Conservation (phyloP, 2,797 vertebrate species). For the Pseudopleuronectes americanus region DNA sequence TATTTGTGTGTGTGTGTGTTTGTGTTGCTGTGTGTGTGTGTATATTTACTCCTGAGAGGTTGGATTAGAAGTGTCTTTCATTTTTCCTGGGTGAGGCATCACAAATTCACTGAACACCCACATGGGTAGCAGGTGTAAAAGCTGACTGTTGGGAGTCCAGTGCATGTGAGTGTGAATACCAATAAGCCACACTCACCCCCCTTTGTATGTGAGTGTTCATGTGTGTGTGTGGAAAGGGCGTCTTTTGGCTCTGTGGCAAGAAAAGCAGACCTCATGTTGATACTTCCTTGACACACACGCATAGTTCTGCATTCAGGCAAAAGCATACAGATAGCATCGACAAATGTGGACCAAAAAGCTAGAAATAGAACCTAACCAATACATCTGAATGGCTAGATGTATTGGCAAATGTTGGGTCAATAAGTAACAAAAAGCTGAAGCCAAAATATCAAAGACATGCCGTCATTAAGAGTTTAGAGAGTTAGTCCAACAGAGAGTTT, state of each 20-base stretch:
- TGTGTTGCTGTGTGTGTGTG: conserved; percentile 1
- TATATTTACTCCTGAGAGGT: conserved; percentile 30
- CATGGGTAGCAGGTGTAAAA: conserved; percentile 52
- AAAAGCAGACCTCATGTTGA: too few species aligned
- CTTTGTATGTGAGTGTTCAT: background rate
- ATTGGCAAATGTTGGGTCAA: background rate
- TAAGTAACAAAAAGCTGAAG: too few species aligned
- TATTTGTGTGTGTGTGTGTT: too few species aligned
- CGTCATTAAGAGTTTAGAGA: too few species aligned
- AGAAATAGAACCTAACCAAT: too few species aligned
- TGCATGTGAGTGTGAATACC: conserved; percentile 35
- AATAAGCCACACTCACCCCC: conserved; percentile 27
- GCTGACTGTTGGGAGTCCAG: conserved; percentile 38
- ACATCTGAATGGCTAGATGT: background rate
- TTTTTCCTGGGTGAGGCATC: conserved; percentile 50
- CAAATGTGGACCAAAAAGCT: too few species aligned
- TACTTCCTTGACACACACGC: too few species aligned
- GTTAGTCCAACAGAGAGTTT: too few species aligned
- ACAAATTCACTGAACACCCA: conserved; percentile 38
- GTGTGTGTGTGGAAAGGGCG: background rate
- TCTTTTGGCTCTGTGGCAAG: too few species aligned
- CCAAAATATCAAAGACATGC: too few species aligned
- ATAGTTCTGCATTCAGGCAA: too few species aligned
- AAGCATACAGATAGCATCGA: too few species aligned
- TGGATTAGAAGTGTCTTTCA: conserved; percentile 35